Conservation (phyloP, 2,888 invertebrate genomes). For the Drepana falcataria region DNA sequence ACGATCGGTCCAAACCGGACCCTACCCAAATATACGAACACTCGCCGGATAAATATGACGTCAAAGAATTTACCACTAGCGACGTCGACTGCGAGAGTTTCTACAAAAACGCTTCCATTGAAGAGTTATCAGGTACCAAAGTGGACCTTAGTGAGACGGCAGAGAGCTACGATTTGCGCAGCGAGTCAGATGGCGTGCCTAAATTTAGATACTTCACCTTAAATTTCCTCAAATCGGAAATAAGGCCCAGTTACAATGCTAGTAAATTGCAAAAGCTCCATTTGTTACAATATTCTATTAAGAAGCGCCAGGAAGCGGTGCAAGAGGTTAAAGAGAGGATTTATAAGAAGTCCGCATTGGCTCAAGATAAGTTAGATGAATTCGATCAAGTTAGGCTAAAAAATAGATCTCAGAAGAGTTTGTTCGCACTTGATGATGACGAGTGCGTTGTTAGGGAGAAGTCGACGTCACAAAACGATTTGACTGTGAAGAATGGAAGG, state of each 20-base stretch:
- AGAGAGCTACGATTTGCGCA: constrained; percentile 64
- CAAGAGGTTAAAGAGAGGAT: constrained; percentile 72
- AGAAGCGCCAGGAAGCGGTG: constrained; percentile 82
- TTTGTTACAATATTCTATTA: constrained; percentile 84
- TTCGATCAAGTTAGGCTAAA: constrained; percentile 42
- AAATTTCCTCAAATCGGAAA: constrained; percentile 79
- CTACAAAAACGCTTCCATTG: constrained; percentile 44
- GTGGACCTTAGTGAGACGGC: constrained; percentile 73
- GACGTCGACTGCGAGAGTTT: constrained; percentile 49
- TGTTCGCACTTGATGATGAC: constrained; percentile 54
- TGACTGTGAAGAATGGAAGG: constrained; percentile 50
- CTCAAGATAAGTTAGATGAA: constrained; percentile 36
- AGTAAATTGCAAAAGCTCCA: constrained; percentile 84
- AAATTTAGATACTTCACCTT: constrained; percentile 68
- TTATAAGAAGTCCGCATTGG: constrained; percentile 63
- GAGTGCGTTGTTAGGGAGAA: constrained; percentile 38
- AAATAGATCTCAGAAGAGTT: constrained; percentile 53
- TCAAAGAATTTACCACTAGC: constrained; percentile 46
- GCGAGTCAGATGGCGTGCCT: constrained; percentile 54
- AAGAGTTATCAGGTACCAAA: constrained; percentile 50
- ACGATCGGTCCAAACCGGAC: constrained; percentile 34
- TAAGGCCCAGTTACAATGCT: constrained; percentile 85
- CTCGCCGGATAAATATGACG: constrained; percentile 62
- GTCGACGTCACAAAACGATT: constrained; percentile 43
- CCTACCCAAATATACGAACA: constrained; percentile 64